Conservation (phyloP, 2,888 invertebrate species). For the Drosophila emarginata region DNA sequence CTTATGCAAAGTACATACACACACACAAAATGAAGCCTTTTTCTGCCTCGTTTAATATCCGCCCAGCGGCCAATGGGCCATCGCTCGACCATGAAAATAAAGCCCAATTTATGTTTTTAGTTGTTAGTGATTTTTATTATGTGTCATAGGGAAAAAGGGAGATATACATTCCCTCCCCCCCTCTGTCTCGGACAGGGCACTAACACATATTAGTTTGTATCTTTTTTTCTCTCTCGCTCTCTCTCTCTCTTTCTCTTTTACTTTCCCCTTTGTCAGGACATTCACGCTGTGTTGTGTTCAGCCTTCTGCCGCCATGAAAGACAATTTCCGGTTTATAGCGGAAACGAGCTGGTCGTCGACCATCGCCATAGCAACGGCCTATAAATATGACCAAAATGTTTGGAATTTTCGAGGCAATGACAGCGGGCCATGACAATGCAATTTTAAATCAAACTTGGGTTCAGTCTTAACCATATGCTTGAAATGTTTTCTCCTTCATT, state of each 20-base stretch:
- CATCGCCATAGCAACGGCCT: constrained; percentile 29
- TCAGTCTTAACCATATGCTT: not conserved
- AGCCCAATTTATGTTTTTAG: constrained; percentile 75
- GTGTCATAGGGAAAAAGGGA: constrained; percentile 59
- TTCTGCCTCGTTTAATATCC: constrained; percentile 58
- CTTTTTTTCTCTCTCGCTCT: too few relatives aligned
- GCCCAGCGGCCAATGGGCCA: constrained; percentile 25
- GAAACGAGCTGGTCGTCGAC: constrained; percentile 49
- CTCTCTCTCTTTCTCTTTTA: too few relatives aligned
- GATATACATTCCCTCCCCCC: too few relatives aligned
- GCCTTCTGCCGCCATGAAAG: constrained; percentile 29
- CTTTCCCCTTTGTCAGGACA: not conserved
- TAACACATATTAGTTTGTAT: constrained; percentile 29
- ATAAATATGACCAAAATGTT: constrained; percentile 35
- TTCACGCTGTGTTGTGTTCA: constrained; percentile 27
- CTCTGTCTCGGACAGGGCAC: too few relatives aligned
- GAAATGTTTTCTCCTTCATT: not conserved
- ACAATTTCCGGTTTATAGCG: constrained; percentile 70
- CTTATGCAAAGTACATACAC: constrained; percentile 64
- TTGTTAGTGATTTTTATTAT: constrained; percentile 77
- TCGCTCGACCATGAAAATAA: constrained; percentile 69
- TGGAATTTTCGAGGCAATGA: constrained; percentile 21
- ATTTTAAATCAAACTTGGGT: constrained; percentile 47
- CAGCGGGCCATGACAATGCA: constrained; percentile 49
- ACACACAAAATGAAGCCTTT: constrained; percentile 56